Evolutionary conservation across 2,888 invertebrate genomes (phyloP), one percentile per base, ranked within the genome.

Genomic region (Caprella mutica): DNA sequence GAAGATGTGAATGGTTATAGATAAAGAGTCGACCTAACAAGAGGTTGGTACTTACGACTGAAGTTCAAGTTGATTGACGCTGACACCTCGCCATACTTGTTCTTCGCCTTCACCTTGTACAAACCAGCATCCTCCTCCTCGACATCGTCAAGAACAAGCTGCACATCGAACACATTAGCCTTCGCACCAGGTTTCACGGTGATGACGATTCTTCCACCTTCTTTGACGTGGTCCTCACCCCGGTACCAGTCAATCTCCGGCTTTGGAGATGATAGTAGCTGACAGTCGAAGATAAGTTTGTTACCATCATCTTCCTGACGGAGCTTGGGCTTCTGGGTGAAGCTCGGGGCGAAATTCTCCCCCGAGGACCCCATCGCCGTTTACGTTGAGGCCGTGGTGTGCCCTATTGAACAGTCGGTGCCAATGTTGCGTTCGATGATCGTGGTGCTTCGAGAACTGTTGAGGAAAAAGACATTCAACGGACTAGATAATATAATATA

Each of bases 1-100:
- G 9, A 8, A 8, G 14, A 33, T 9, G 14, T 9, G 9, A 33
- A 33, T 9, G 33, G 8, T 9, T 8, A 33, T 33, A 33, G 33
- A 33, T 33, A 33, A 33, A 8, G 14, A 33, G 33, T 33, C 33
- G 14, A 33, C 8, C 8, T 14, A 33, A 33, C 8, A 14, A 29
- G 39, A 38, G 2, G 12, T 35, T 21, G 46, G 56, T 72, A 88
- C 91, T 89, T 78, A 94, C 94, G 93, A 78, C 90, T 91, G 75
- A 94, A 92, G 80, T 94, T 94, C 75, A 96, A 83, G 74, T 92
- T 93, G 76, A 93, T 91, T 71, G 92, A 92, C 69, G 92, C 91
- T 71, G 91, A 86, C 73, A 93, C 91, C 81, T 94, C 93, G 73
- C 96, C 96, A 80, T 89, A 88, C 78, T 88, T 88, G 76, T 92